Percentiles rank a stretch among this genome's conserved stretches.
phyloP scores from a whole-genome alignment of 1,140 invertebrate genomes.

The Schlechtendalia chinensis region DNA sequence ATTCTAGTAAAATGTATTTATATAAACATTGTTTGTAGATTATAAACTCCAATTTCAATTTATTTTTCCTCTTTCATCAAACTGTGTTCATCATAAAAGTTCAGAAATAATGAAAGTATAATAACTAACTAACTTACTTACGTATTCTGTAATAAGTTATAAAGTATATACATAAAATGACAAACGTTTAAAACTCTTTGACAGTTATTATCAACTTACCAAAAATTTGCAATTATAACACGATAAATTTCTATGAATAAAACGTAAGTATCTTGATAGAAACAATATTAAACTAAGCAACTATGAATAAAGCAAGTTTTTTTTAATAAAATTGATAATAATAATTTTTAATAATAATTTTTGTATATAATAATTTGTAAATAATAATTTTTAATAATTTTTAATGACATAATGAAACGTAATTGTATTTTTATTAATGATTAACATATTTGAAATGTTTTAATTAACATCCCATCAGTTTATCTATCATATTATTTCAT shows the following conservation, averaged over 20 bases:
- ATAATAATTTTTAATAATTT: too few species aligned
- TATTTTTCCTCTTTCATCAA: background rate
- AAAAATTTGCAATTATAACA: background rate
- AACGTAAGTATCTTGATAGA: background rate
- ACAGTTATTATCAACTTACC: background rate
- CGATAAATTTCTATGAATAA: slow-evolving; percentile 15
- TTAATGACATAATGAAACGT: too few species aligned
- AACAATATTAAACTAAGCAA: background rate
- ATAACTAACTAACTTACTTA: slow-evolving; percentile 3
- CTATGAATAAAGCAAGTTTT: too few species aligned
- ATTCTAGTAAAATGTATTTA: background rate
- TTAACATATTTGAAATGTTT: background rate
- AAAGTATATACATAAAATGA: background rate
- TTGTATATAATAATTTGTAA: too few species aligned
- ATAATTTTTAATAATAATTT: too few species aligned
- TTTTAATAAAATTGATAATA: too few species aligned
- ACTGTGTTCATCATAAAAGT: background rate
- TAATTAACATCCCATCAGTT: background rate
- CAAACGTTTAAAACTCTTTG: background rate
- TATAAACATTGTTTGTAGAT: background rate
- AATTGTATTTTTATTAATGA: background rate
- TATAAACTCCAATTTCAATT: background rate
- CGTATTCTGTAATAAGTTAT: background rate
- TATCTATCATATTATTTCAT: background rate
- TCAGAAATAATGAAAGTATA: slow-evolving; percentile 6